Base-by-base conservation (phyloP, 1,140 invertebrate species). In the Coelopa frigida region DNA sequence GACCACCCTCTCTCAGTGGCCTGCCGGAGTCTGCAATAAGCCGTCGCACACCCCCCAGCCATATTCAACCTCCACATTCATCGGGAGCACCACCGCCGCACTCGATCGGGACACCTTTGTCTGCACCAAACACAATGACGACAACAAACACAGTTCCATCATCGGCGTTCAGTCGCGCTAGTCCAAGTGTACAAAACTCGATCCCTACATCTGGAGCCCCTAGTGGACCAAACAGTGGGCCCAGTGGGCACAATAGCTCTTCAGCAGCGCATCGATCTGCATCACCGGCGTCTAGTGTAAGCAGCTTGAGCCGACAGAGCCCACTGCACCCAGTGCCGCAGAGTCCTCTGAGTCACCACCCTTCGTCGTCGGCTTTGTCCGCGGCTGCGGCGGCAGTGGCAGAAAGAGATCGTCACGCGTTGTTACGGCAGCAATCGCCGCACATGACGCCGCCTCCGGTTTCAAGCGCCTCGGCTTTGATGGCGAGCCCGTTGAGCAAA, bases 401-500 rank as follows among this genome's bases (percentile, higher is more conserved):
- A 22, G 64, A 70, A 44, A 50, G 67, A n/a, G 64, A 70, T 56
- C 58, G 68, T 12, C 68, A 70, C 39, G 66, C 66, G 11, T 42
- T 70, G 43, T 35, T 70, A 29, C 54, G 60, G 38, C 72, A 57
- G 53, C 71, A 73, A 57, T 66, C 71, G 46, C 61, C 66, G 44
- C 57, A 70, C 49, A 64, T 68, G 62, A 68, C 71, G 44, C 59
- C 68, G 26, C 59, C 67, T 42, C 61, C 71, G 37, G 64, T 70
- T 49, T 62, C 73, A 44, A 68, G 64, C 55, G 56, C 70, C 54
- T 61, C 70, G 55, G 49, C 72, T 53, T 48, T 70, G 38, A 68
- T 69, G 61, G 62, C 62, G 21, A 70, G 67, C 51, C 67, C 67
- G 4, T 50, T 70, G 24, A 69, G 60, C 50, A 70, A 70, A 47